phyloP scores from a whole-genome alignment of 2,113 vertebrate genomes.

The cat (Felis catus) region F.catus_Fca126_mat1.0 CM031422.1:73206501-73207000 shows the following conservation, averaged over 20 bases:
- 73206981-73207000: background rate
- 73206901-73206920: background rate
- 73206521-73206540: background rate
- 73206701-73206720: background rate
- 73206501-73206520: conserved; percentile 39
- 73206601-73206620: background rate
- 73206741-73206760: background rate
- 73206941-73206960: rapidly evolving
- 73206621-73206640: background rate
- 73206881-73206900: background rate
- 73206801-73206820: background rate
- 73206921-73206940: background rate
- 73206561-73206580: background rate
- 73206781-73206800: background rate
- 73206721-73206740: background rate
- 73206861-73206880: rapidly evolving
- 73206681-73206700: background rate
- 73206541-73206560: background rate
- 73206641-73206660: background rate
- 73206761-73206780: background rate
- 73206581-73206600: background rate
- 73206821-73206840: no score
- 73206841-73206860: background rate
- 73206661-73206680: background rate
- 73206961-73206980: no score